These are phyloP conservation scores for Kryptolebias ocellatus DNA, from an alignment of 2,797 vertebrate genomes.

Conservation along the genomic window DNA sequence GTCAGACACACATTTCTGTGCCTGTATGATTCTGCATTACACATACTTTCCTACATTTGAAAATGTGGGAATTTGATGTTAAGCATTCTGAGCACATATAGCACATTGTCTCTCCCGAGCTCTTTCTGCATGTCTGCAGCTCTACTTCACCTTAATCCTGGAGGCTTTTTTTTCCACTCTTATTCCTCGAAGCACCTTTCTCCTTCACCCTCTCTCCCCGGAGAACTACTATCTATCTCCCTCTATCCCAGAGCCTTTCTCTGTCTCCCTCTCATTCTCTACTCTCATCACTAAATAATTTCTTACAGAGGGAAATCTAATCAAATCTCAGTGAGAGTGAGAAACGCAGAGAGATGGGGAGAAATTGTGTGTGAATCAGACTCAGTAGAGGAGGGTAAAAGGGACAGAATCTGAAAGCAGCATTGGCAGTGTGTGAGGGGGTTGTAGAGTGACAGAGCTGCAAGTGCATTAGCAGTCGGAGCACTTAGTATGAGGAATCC, in stretches of 20 bases:
- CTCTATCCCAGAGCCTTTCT: constrained; percentile 64
- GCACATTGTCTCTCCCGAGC: constrained; percentile 29
- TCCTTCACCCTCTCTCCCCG: constrained; percentile 43
- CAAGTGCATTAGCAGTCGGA: constrained; percentile 83
- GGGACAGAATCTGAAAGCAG: constrained; percentile 66
- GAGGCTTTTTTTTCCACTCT: constrained; percentile 41
- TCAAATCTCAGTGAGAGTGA: constrained; percentile 70
- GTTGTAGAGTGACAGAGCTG: constrained; percentile 61
- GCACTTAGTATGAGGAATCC: constrained; percentile 82
- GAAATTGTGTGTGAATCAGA: constrained; percentile 61
- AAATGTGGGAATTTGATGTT: constrained; percentile 34
- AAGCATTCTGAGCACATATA: constrained; percentile 39
- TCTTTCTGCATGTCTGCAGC: constrained; percentile 51
- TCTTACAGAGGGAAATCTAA: constrained; percentile 74
- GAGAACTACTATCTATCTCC: constrained; percentile 63
- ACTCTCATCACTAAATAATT: constrained; percentile 77
- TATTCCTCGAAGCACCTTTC: constrained; percentile 67
- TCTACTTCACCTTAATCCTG: constrained; percentile 64
- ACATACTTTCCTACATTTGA: constrained; percentile 33
- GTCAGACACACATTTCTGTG: constrained; percentile 18
- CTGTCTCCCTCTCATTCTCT: constrained; percentile 55
- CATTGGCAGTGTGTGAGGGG: constrained; percentile 62
- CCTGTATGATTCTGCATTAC: constrained; percentile 5
- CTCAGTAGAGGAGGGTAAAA: constrained; percentile 24
- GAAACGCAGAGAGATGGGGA: constrained; percentile 61